Base-by-base conservation (phyloP, 2,888 invertebrate species). In the Agrochola macilenta region DNA sequence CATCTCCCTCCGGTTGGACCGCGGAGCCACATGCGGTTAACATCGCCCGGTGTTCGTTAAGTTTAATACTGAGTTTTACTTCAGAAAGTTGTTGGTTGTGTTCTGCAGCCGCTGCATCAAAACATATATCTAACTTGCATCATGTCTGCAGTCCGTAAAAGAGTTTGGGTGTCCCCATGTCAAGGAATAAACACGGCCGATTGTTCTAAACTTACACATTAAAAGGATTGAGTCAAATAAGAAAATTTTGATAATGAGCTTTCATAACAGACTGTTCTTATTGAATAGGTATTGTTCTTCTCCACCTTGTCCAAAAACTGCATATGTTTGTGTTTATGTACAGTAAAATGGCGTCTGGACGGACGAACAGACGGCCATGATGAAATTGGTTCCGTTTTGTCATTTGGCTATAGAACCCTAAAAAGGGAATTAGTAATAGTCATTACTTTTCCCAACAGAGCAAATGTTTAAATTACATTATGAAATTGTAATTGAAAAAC, bases 71-170 rank as follows among this genome's bases (percentile, higher is more conserved):
- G 12, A 52, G 52, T 74, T 74, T 74, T 61, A 66, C 52, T 52
- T 66, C 26, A 74, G 26, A 65, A 65, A 60, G n/a, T 7, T 14
- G 60, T 60, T 60, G 43, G 30, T 75, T n/a, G 63, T 49, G 52
- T 52, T 66, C 23, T 75, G 52, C 65, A 74, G 49, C 74, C 17
- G 49, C 35, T 74, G 49, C 60, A 52, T 73, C 20, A n/a, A 23
- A 66, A 49, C 12, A 30, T 58, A 65, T 49, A 35, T 4, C 9
- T 54, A 46, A 39, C 20, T 72, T 30, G 17, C 26, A 11, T 60
- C 46, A 66, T 43, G 8, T 14, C 17, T 65, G 49, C 30, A 60
- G 49, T 20, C 7, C 20, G 9, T 74, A 17, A 65, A 65, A 49
- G 65, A 75, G 23, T 26, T 39, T 49, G 26, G 20, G 23, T 64